A percentile compares a stretch with the other conserved stretches of the same genome.
phyloP scores from a whole-genome alignment of 2,888 invertebrate genomes.

The Heliconius ethilla region DNA sequence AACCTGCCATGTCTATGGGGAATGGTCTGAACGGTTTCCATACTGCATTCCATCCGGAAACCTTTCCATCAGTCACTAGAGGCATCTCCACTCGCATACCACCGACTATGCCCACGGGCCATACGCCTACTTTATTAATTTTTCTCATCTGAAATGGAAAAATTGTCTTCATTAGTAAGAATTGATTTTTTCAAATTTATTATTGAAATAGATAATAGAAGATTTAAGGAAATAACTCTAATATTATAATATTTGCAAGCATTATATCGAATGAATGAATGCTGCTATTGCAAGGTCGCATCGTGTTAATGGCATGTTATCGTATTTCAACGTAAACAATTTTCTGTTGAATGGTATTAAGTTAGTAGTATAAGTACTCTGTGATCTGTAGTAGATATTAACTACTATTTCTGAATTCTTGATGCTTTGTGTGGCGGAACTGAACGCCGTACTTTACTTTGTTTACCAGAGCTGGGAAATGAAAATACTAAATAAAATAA shows the following conservation, averaged over 20 bases:
- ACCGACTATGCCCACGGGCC: slow-evolving; percentile 98
- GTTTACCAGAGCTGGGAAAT: too few species aligned
- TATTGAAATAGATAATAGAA: slow-evolving; percentile 1
- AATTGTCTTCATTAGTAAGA: background rate
- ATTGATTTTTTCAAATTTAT: background rate
- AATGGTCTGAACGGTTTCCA: slow-evolving; percentile 96
- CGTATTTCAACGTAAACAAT: slow-evolving; percentile 4
- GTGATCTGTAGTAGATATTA: too few species aligned
- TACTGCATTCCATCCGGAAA: slow-evolving; percentile 84
- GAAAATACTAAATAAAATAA: too few species aligned
- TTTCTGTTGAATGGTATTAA: background rate
- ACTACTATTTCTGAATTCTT: too few species aligned
- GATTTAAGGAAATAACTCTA: background rate
- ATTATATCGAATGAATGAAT: background rate
- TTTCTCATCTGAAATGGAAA: slow-evolving; percentile 86
- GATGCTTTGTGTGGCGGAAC: too few species aligned
- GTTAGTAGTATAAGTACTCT: too few species aligned
- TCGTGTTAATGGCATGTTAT: slow-evolving; percentile 2
- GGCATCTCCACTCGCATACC: slow-evolving; percentile 96
- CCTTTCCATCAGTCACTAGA: slow-evolving; percentile 83
- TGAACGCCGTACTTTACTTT: too few species aligned
- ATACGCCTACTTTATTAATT: slow-evolving; percentile 92
- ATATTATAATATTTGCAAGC: background rate
- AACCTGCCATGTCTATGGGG: slow-evolving; percentile 99
- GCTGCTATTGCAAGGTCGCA: background rate